phyloP scores from a whole-genome alignment of 1,140 invertebrate species.

The Vollenhovia emeryi region DNA sequence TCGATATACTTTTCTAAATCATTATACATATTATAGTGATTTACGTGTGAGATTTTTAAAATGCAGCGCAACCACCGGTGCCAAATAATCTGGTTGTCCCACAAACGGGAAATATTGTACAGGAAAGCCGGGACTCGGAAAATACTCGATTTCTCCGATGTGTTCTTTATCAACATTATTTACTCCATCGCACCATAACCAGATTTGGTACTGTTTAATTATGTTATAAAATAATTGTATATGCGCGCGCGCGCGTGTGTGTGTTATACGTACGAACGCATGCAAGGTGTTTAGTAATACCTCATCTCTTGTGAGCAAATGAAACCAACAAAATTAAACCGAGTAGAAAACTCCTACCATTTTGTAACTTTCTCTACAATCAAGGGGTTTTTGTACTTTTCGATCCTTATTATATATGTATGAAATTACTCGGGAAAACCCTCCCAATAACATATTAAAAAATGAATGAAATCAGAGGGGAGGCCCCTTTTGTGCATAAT shows the following conservation, averaged over 20 bases:
- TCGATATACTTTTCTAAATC: neutral
- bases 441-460: too few relatives aligned
- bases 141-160: slow-evolving; percentile 89
- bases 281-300: too few relatives aligned
- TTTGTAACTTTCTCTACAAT: too few relatives aligned
- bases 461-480: too few relatives aligned
- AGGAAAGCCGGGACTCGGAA: slow-evolving; percentile 90
- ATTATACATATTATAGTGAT: neutral
- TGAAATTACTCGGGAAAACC: too few relatives aligned
- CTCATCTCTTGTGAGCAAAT: too few relatives aligned
- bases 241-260: neutral
- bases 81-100: slow-evolving; percentile 91
- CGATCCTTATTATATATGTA: too few relatives aligned
- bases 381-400: too few relatives aligned
- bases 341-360: too few relatives aligned
- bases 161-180: slow-evolving; percentile 91
- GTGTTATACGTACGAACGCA: too few relatives aligned
- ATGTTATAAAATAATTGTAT: neutral
- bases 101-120: slow-evolving; percentile 93
- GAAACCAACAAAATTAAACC: too few relatives aligned
- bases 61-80: slow-evolving; percentile 94
- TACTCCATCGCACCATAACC: slow-evolving; percentile 93
- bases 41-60: slow-evolving; percentile 89
- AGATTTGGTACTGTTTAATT: slow-evolving; percentile 86
- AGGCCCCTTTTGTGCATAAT: too few relatives aligned